A percentile compares a stretch with the other conserved stretches of the same genome.
Conservation (phyloP, 2,797 vertebrate genomes). For the Sarcophilus harrisii region DNA sequence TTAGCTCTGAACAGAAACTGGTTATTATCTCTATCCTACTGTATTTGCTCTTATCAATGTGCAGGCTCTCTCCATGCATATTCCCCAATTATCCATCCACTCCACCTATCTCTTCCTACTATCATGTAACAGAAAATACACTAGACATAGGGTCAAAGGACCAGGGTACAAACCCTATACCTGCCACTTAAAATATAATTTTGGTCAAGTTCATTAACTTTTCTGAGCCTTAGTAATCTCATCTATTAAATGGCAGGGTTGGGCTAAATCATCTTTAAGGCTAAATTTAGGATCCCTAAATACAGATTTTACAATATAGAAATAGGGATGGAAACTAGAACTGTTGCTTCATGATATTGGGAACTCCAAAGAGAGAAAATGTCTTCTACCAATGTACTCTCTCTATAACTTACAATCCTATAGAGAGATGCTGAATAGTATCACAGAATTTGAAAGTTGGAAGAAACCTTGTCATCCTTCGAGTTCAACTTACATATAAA, state of each 20-base stretch:
- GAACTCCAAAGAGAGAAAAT: background rate
- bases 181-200: background rate
- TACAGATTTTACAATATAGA: background rate
- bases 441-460: background rate
- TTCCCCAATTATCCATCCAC: background rate
- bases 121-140: background rate
- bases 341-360: background rate
- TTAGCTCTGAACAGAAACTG: background rate
- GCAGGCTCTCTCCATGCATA: background rate
- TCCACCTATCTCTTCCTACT: background rate
- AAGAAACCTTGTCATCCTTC: background rate
- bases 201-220: background rate
- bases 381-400: background rate
- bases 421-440: background rate
- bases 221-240: background rate
- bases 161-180: background rate
- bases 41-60: background rate
- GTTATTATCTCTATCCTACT: rapidly evolving
- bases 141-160: background rate
- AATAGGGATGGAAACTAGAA: background rate
- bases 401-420: background rate
- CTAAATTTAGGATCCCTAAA: background rate
- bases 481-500: background rate
- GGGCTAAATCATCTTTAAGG: background rate
- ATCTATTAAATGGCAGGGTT: background rate